phyloP scores from a whole-genome alignment of 2,113 vertebrate species.

The Melanotaenia duboulayi region DNA sequence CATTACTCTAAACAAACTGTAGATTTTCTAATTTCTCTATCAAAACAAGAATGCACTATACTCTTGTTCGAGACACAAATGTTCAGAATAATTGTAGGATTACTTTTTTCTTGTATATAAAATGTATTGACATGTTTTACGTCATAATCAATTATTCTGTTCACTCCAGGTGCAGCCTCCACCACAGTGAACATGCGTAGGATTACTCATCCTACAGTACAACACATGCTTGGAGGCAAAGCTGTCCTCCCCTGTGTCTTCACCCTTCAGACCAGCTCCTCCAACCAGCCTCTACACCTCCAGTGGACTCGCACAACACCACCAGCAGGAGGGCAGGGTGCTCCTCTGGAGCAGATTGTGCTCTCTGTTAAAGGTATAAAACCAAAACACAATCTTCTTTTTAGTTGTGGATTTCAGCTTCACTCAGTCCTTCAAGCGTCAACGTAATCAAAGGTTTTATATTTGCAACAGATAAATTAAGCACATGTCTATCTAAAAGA shows the following conservation, averaged over 20 bases:
- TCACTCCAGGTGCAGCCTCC: conserved; percentile 70
- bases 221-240: conserved; percentile 84
- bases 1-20: no score
- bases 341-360: conserved; percentile 82
- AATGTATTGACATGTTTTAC: not conserved
- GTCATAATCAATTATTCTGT: conserved; percentile 6
- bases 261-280: conserved; percentile 72
- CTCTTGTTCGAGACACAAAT: no score
- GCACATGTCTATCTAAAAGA: not conserved
- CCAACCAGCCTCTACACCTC: conserved; percentile 77
- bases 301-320: conserved; percentile 89
- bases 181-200: conserved; percentile 86
- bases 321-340: conserved; percentile 57
- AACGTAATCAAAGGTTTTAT: conserved; percentile 5
- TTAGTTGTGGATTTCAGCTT: not conserved
- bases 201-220: conserved; percentile 78
- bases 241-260: conserved; percentile 91
- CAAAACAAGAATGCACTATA: no score
- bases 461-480: not conserved
- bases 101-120: not conserved
- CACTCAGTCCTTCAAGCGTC: not conserved
- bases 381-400: not conserved
- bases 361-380: conserved; percentile 87
- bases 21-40: no score
- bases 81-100: not conserved